These are phyloP conservation scores for Rhabdomys pumilio DNA, from an alignment of 2,797 vertebrate species.

Conservation along the genomic window DNA sequence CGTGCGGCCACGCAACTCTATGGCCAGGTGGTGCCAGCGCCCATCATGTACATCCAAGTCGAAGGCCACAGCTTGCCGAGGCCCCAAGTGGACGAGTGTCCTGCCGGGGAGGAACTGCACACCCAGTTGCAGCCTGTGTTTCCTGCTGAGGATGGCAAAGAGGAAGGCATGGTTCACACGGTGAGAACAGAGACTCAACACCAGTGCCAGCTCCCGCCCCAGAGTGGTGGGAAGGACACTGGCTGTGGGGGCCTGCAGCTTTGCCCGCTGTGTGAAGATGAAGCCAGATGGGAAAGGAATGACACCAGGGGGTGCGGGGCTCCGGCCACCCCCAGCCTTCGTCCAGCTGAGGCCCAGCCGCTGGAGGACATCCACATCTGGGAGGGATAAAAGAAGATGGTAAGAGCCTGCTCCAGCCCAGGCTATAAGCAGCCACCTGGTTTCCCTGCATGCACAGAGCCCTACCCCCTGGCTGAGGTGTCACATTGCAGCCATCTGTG, in stretches of 20 bases:
- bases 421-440: background rate
- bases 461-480: accelerated
- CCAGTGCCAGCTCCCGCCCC: slow-evolving; percentile 92
- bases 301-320: slow-evolving; percentile 92
- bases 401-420: slow-evolving; percentile 34
- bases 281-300: slow-evolving; percentile 96
- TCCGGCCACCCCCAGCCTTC: slow-evolving; percentile 86
- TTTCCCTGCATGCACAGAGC: background rate
- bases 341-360: slow-evolving; percentile 94
- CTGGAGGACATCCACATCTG: slow-evolving; percentile 98
- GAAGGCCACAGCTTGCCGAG: slow-evolving; percentile 94
- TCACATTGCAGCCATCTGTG: accelerated
- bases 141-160: slow-evolving; percentile 93
- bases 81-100: slow-evolving; percentile 93
- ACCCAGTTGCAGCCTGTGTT: slow-evolving; percentile 95
- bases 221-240: slow-evolving; percentile 91
- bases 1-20: slow-evolving; percentile 92
- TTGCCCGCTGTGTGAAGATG: slow-evolving; percentile 95
- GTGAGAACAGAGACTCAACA: slow-evolving; percentile 96
- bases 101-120: slow-evolving; percentile 95
- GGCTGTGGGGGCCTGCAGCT: slow-evolving; percentile 92
- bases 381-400: slow-evolving; percentile 41
- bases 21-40: slow-evolving; percentile 96
- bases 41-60: slow-evolving; percentile 96
- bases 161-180: slow-evolving; percentile 97